Percentiles rank a stretch among this genome's conserved stretches.
These are phyloP conservation scores for Ephestia elutella DNA, from an alignment of 1,140 invertebrate species.

Conservation along the genomic window DNA sequence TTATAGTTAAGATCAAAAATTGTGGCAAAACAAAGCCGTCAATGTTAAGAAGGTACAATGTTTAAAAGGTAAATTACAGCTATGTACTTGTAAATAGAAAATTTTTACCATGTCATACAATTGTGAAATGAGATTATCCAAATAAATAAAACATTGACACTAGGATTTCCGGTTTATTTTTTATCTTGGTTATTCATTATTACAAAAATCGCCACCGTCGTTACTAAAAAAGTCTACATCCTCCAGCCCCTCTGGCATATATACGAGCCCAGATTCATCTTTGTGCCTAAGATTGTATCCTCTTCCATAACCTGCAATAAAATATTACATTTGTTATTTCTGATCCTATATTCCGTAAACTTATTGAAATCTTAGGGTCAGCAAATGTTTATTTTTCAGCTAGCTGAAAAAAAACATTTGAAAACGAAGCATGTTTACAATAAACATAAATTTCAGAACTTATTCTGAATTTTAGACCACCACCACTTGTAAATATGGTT, in stretches of 20 bases:
- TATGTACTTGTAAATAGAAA: conserved; percentile 68
- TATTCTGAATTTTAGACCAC: no score
- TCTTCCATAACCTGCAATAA: conserved; percentile 78
- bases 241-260: conserved; percentile 82
- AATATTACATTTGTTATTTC: no score
- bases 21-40: conserved; percentile 37
- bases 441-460: no score
- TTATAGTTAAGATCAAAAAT: conserved; percentile 55
- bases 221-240: conserved; percentile 77
- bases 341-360: no score
- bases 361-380: no score
- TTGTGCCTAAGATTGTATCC: conserved; percentile 77
- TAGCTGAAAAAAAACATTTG: no score
- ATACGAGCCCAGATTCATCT: conserved; percentile 75
- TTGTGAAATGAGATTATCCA: conserved; percentile 72
- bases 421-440: no score
- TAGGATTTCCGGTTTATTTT: conserved; percentile 40
- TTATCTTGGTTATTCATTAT: neutral
- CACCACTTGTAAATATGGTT: no score
- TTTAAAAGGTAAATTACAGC: conserved; percentile 56
- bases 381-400: no score
- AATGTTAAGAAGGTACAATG: conserved; percentile 64
- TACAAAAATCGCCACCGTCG: conserved; percentile 5
- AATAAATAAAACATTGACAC: conserved; percentile 66
- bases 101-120: conserved; percentile 68